Conservation (phyloP, 1,140 invertebrate genomes). For the Heliothis virescens region DNA sequence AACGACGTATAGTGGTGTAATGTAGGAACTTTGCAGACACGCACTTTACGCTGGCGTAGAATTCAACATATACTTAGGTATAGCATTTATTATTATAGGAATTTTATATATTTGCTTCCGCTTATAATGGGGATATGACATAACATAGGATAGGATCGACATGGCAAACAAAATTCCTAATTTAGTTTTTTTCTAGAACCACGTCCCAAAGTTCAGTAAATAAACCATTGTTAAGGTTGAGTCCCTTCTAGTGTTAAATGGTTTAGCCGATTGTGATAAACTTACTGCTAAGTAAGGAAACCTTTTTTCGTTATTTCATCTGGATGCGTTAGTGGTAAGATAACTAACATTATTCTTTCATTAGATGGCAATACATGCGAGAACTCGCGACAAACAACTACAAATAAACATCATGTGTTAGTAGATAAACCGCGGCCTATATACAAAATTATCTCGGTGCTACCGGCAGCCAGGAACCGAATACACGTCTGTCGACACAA, state of each 20-base stretch:
- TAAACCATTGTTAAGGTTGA: too few species aligned
- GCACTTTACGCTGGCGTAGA: not conserved
- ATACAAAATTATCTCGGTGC: slow-evolving; percentile 9
- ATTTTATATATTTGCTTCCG: not conserved
- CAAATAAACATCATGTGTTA: slow-evolving; percentile 23
- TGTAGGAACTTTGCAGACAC: not conserved
- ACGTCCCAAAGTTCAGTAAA: too few species aligned
- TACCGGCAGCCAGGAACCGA: slow-evolving; percentile 2
- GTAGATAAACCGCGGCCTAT: slow-evolving; percentile 28
- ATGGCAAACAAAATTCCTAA: too few species aligned
- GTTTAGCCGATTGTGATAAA: too few species aligned
- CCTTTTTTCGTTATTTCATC: too few species aligned
- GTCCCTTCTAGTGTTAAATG: too few species aligned
- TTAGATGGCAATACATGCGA: not conserved
- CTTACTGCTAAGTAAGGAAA: too few species aligned
- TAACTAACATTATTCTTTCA: too few species aligned
- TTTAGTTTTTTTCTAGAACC: too few species aligned
- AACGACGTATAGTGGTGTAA: not conserved
- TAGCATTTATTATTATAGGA: not conserved
- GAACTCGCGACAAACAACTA: not conserved
- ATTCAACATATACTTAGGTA: too few species aligned
- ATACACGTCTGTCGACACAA: not conserved
- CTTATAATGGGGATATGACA: not conserved
- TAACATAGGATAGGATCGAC: too few species aligned
- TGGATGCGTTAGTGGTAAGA: too few species aligned